Conservation (phyloP, 2,888 invertebrate species). For the Tenodera sinensis region DNA sequence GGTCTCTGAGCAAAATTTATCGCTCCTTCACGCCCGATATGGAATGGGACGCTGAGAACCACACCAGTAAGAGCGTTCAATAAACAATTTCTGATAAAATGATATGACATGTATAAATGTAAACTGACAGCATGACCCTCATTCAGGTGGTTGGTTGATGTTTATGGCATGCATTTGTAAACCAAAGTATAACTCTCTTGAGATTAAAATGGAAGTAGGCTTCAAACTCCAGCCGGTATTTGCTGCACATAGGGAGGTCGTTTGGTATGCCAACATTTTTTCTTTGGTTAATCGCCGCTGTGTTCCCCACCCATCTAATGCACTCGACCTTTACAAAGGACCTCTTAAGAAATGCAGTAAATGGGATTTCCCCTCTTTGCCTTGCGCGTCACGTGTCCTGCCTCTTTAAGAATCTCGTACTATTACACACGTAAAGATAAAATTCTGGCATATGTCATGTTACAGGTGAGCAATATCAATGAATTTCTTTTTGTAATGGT, state of each 20-base stretch:
- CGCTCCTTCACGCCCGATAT: too few relatives aligned
- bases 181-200: background rate
- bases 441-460: too few relatives aligned
- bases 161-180: too few relatives aligned
- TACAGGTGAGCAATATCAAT: background rate
- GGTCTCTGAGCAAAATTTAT: too few relatives aligned
- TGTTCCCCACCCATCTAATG: background rate
- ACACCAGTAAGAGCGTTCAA: too few relatives aligned
- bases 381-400: background rate
- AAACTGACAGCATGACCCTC: too few relatives aligned
- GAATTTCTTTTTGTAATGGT: background rate
- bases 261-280: background rate
- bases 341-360: background rate
- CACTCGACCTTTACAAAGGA: background rate
- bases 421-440: background rate
- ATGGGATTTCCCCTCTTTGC: background rate
- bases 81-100: too few relatives aligned
- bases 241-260: background rate
- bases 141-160: too few relatives aligned
- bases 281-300: background rate
- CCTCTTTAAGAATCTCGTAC: background rate
- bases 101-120: too few relatives aligned
- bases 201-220: background rate
- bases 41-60: too few relatives aligned
- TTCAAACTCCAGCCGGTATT: background rate